Base-by-base conservation (phyloP, 2,888 invertebrate species). In the Plebejus argus region DNA sequence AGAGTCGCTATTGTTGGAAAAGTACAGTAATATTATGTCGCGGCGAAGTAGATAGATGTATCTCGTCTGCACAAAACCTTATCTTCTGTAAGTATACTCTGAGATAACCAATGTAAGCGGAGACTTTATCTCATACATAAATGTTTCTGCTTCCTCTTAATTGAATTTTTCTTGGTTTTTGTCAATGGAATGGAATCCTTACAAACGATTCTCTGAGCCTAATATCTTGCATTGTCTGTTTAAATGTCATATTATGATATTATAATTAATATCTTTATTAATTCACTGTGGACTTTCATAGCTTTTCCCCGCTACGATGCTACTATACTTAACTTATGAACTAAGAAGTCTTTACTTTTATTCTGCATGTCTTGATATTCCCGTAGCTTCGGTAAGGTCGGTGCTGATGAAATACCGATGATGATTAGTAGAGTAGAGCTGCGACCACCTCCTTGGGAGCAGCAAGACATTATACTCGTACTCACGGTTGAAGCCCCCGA, bases 121-220 rank as follows among this genome's bases (percentile, higher is more conserved):
- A 72, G 71, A 45, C 72, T 10, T 45, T 23, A 72, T 72, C 23
- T 35, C 45, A 45, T 39, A 72, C 45, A 72, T 45, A 72, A 71
- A 72, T 23, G 72, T 72, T 72, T 20, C 39, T 72, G 45, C 20
- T 45, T 39, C 72, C n/a, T 45, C 45, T 72, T 45, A 45, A 72
- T 72, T 72, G 72, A 20, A 45, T 72, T 72, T 72, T 39, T 72
- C 45, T 71, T 45, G 72, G 72, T 72, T 20, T 71, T 71, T 45
- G 72, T 45, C 15, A 61, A 61, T 53, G 53, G 28, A 61, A 61
- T 53, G 53, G 28, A 18, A 33, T 33, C 28, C 33, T 15, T 18
- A 33, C 66, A 66, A 66, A 66, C 28, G 66, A 66, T 28, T 61
- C 61, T 20, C 23, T 20, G 28, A 15, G 66, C 66, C 18, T 66